Percentiles rank a stretch among this genome's conserved stretches.
Conservation (phyloP, 2,888 invertebrate genomes). For the Smittia sp. region DNA sequence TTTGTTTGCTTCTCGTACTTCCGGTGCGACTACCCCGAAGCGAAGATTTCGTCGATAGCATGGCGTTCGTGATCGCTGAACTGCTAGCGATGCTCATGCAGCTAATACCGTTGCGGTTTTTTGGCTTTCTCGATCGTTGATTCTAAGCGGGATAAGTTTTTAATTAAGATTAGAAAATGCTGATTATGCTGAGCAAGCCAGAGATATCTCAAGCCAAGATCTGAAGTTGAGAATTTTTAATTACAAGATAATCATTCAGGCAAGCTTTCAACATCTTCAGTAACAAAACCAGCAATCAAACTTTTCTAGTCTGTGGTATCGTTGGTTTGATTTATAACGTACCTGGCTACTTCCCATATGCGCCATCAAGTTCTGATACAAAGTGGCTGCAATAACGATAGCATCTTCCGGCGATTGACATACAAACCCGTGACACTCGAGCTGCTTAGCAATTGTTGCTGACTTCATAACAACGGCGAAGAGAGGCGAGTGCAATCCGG, state of each 20-base stretch:
- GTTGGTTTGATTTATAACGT: not conserved
- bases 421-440: conserved; percentile 89
- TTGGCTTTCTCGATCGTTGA: conserved; percentile 58
- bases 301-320: too few relatives aligned
- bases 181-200: not conserved
- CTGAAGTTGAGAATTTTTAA: conserved; percentile 14
- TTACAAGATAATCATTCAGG: too few relatives aligned
- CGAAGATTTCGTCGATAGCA: conserved; percentile 46
- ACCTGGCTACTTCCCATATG: conserved; percentile 62
- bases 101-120: conserved; percentile 71
- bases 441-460: conserved; percentile 69
- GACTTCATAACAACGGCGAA: conserved; percentile 87
- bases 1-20: conserved; percentile 43
- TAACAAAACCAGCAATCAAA: too few relatives aligned
- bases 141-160: conserved; percentile 41
- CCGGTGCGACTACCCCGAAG: conserved; percentile 49
- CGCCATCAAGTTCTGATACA: conserved; percentile 83
- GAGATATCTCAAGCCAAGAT: not conserved
- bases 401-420: conserved; percentile 88
- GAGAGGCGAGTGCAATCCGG: conserved; percentile 71
- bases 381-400: conserved; percentile 84
- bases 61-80: conserved; percentile 52
- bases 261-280: too few relatives aligned
- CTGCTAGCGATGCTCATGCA: conserved; percentile 74
- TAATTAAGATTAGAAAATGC: conserved; percentile 5